Percentiles rank a stretch among this genome's conserved stretches.
phyloP scores from a whole-genome alignment of 1,140 invertebrate species.

The Bicyclus anynana region DNA sequence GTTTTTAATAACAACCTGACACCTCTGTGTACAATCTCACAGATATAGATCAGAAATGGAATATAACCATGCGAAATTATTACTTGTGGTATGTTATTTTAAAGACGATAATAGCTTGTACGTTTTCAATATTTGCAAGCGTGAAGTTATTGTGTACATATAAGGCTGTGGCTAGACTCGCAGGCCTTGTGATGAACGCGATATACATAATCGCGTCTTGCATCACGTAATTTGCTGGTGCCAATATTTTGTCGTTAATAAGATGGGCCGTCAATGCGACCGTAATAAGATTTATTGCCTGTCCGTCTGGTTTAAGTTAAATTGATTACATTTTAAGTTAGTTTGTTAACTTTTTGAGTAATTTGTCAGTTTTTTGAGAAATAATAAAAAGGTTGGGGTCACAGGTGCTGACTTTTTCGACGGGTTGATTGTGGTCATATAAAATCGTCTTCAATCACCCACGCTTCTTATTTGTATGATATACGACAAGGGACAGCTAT shows the following conservation, averaged over 20 bases:
- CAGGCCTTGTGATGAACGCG: constrained; percentile 2
- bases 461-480: background rate
- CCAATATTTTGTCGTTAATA: constrained; percentile 15
- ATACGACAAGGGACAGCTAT: too few species aligned
- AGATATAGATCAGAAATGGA: background rate
- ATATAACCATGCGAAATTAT: background rate
- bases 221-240: constrained; percentile 12
- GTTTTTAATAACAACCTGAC: background rate
- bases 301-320: background rate
- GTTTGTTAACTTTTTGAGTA: background rate
- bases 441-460: background rate
- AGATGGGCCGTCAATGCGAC: constrained; percentile 2
- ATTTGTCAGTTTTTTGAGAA: background rate
- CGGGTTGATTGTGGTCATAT: background rate
- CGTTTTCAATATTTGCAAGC: background rate
- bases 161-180: constrained; percentile 1
- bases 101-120: background rate
- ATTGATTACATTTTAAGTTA: constrained; percentile 5
- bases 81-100: background rate
- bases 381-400: background rate
- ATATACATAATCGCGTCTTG: constrained; percentile 1
- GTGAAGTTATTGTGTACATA: constrained; percentile 5
- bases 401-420: background rate
- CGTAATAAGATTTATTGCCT: constrained; percentile 1
- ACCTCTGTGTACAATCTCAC: background rate